These are phyloP conservation scores for Cheilosia vernalis DNA, from an alignment of 2,888 invertebrate species.

Conservation along the genomic window DNA sequence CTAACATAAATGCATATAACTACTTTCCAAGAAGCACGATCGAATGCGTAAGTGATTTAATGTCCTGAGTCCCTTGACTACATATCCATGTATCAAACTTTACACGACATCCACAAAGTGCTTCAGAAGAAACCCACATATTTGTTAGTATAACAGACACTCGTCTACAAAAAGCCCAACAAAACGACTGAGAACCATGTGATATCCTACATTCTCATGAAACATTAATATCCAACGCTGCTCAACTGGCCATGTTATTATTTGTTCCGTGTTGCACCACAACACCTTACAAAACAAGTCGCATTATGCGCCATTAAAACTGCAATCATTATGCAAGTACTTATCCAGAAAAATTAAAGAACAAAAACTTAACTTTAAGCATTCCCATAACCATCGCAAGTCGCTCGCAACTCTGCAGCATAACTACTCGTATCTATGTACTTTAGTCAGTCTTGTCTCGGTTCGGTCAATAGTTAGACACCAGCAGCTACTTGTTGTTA, in stretches of 20 bases:
- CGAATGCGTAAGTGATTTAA: too few species aligned
- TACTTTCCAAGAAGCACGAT: too few species aligned
- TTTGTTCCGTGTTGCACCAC: slow-evolving; percentile 20
- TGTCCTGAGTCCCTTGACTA: too few species aligned
- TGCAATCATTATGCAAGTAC: slow-evolving; percentile 60
- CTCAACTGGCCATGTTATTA: slow-evolving; percentile 16
- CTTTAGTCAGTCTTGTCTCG: slow-evolving; percentile 18
- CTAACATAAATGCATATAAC: too few species aligned
- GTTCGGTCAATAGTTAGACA: background rate
- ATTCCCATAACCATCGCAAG: slow-evolving; percentile 46
- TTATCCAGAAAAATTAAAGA: slow-evolving; percentile 1
- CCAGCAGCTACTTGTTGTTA: slow-evolving; percentile 37
- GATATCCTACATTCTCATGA: slow-evolving; percentile 36
- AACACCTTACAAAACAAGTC: slow-evolving; percentile 38
- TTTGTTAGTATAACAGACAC: background rate
- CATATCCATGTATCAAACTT: too few species aligned
- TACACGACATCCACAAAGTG: too few species aligned
- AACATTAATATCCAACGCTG: slow-evolving; percentile 27
- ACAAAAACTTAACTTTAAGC: background rate
- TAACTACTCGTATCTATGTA: background rate
- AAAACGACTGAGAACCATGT: slow-evolving; percentile 11
- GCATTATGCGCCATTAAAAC: slow-evolving; percentile 43
- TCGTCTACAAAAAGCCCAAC: background rate
- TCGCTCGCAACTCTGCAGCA: slow-evolving; percentile 11
- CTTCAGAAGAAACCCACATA: too few species aligned